phyloP scores from a whole-genome alignment of 2,797 vertebrate species.

The Hypotaenidia philippensis region DNA sequence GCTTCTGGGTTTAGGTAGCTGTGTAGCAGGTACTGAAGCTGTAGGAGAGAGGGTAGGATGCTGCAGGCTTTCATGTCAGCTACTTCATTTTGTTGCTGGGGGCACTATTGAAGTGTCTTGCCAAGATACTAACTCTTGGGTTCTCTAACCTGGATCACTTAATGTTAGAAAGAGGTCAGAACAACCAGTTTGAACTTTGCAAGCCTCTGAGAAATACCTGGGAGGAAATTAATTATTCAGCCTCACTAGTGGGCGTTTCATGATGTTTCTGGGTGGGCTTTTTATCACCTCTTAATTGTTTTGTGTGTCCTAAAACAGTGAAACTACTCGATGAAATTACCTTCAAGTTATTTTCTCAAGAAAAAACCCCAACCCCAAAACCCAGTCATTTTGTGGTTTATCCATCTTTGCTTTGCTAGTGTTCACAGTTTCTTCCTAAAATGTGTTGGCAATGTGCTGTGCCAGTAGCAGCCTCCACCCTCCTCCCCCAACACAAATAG shows the following conservation, averaged over 20 bases:
- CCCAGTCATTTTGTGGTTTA: neutral
- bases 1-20: neutral
- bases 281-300: neutral
- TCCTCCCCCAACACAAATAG: neutral
- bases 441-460: neutral
- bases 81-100: neutral
- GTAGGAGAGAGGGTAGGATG: neutral
- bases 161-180: neutral
- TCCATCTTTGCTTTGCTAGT: neutral
- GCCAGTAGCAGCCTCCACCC: neutral
- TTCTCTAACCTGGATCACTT: neutral
- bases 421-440: neutral
- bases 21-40: neutral
- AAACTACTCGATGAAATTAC: neutral
- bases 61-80: neutral
- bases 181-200: neutral
- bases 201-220: neutral
- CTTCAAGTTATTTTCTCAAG: neutral
- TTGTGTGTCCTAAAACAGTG: neutral
- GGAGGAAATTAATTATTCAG: neutral
- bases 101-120: neutral
- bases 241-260: neutral
- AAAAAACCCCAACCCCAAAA: neutral
- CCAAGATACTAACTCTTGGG: neutral
- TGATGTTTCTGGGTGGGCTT: neutral